Evolutionary conservation across 2,888 invertebrate genomes (phyloP).

Genomic region (Troides oblongomaculatus): DNA sequence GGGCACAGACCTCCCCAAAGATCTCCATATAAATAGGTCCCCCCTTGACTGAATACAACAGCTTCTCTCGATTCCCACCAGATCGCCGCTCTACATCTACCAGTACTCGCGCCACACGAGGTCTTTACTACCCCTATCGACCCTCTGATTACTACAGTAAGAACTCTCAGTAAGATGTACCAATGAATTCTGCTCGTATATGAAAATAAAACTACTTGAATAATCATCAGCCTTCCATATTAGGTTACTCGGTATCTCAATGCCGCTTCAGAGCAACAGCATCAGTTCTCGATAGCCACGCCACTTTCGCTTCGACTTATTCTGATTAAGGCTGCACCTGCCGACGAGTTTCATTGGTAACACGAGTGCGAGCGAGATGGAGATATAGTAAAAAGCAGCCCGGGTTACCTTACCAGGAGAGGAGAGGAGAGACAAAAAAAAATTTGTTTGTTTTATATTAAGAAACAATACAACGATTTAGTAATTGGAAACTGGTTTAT

Average conservation of each 20-base stretch:
- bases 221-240: not conserved
- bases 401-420: slow-evolving; percentile 11
- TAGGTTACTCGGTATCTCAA: not conserved
- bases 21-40: too few species aligned
- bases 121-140: too few species aligned
- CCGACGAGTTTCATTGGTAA: slow-evolving; percentile 9
- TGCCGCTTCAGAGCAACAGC: slow-evolving; percentile 7
- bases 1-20: too few species aligned
- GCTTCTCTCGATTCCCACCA: too few species aligned
- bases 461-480: slow-evolving; percentile 6
- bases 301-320: slow-evolving; percentile 20
- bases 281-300: slow-evolving; percentile 15
- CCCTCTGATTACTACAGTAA: too few species aligned
- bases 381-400: slow-evolving; percentile 8
- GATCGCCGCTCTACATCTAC: too few species aligned
- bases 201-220: not conserved
- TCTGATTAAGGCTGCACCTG: slow-evolving; percentile 22
- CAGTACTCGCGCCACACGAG: too few species aligned
- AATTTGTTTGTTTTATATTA: slow-evolving; percentile 17
- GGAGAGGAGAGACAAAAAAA: slow-evolving; percentile 15
- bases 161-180: too few species aligned
- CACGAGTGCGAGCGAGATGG: slow-evolving; percentile 15
- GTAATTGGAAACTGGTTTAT: slow-evolving; percentile 7
- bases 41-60: too few species aligned
- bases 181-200: too few species aligned